Base-by-base conservation (phyloP, 2,888 invertebrate species). In the Sinodicranocentrus sp. region DNA sequence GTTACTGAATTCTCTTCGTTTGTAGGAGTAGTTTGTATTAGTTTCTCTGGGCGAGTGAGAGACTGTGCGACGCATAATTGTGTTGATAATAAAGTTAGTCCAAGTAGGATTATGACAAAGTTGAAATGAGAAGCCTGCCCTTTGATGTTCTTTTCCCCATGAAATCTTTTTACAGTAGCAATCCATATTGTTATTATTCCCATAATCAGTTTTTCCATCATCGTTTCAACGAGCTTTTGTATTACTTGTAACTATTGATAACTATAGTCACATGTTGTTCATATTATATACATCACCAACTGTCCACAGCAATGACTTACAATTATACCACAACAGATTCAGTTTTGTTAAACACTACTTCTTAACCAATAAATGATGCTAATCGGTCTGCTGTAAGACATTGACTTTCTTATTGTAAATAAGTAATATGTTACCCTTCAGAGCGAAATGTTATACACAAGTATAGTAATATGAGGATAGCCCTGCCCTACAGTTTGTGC, bases 31-130 rank as follows among this genome's bases (percentile, higher is more conserved):
- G 8, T 10, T n/a, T n/a, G n/a, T n/a, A n/a, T n/a, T 19, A 63
- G 82, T 26, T 61, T 23, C n/a, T 76, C 76, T 1, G 83, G 65
- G 1, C 77, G 77, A 17, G 71, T 77, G n/a, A 83, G 33, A 33
- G 65, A 63, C 0, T 52, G 43, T 6, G 61, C 82, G 21, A n/a
- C 3, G 15, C 48, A 52, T 21, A 61, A 23, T 52, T 75, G 75
- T 3, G 39, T n/a, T 13, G 21, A 17, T 17, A 78, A 1, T 21
- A 43, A 2, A 17, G 13, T 21, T 19, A 70, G 1, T 52, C 52
- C 33, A 19, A 44, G 28, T 1, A 13, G 28, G 17, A 17, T 39
- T 48, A 59, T 15, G 25, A 33, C 54, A 67, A 26, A 26, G 26
- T 61, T 10, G 39, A 33, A n/a, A n/a, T n/a, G n/a, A n/a, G n/a